Evolutionary conservation across 2,113 vertebrate genomes (phyloP), one percentile per base, ranked within the genome.

Genomic region (Hippoglossus stenolepis): DNA sequence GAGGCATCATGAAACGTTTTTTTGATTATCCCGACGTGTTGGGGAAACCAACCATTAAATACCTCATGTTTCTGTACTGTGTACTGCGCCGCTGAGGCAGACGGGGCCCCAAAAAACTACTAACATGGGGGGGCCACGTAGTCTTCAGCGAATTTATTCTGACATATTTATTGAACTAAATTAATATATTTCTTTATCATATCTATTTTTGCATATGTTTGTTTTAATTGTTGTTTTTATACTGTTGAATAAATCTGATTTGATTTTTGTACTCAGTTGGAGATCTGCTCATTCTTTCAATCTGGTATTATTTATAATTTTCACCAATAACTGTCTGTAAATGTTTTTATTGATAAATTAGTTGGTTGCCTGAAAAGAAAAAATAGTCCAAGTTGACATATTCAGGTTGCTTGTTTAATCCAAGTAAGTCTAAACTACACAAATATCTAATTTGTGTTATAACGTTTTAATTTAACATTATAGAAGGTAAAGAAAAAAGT

Each of bases 101-200:
- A 85, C 70, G 58, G 54, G 70, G 66, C 74, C 85, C 90, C 82
- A n/a, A n/a, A 7, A 35, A 77, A 88, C 80, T 80, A 86, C 87
- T 90, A 85, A 80, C 75, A 69, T 4, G 85, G 90, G 92, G 85
- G 90, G 92, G 82, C 47, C 68, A 65, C 3, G 15, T 65, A 67
- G 78, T 88, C 85, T 65, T 87, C 84, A 70, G 64, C 70, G 71
- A 73, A 86, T 91, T 88, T 83, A 83, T 85, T 91, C 77, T 93
- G 82, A 92, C 90, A 83, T 95, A 95, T 95, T 95, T 95, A 95
- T 95, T 95, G 35, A 92, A 93, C 86, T 90, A 95, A 94, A 95
- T 88, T 95, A 95, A 95, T 95, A 95, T 95, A 95, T 95, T 94
- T 95, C 79, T 89, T 91, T 89, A 86, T 82, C 58, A 71, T 88